Evolutionary conservation across 2,888 invertebrate species (phyloP).

Genomic region (Limnephilus marmoratus): DNA sequence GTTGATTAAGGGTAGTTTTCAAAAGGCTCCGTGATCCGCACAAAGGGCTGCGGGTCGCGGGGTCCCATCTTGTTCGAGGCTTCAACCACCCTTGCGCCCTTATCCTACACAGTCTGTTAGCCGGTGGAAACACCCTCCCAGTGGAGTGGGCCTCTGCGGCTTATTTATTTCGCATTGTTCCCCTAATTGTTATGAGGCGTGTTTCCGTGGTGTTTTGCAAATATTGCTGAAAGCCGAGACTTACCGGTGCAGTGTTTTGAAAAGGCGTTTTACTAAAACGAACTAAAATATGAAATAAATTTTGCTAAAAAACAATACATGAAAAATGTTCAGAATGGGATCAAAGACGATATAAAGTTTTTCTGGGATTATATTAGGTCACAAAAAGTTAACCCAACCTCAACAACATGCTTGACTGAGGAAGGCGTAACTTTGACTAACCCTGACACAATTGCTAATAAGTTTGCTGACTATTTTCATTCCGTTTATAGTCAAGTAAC

Average conservation of each 20-base stretch:
- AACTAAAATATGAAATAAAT: too few species aligned
- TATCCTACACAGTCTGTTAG: background rate
- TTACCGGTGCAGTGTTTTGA: background rate
- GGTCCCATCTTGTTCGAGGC: background rate
- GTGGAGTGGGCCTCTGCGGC: background rate
- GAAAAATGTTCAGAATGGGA: too few species aligned
- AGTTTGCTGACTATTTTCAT: too few species aligned
- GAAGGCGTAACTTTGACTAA: too few species aligned
- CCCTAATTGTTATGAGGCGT: background rate
- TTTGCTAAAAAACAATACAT: too few species aligned
- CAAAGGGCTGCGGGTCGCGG: background rate
- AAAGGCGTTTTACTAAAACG: background rate
- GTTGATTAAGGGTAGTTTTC: background rate
- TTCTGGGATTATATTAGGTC: too few species aligned
- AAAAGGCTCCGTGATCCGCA: background rate
- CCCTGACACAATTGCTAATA: too few species aligned
- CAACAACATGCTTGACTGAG: too few species aligned
- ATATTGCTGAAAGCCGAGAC: background rate
- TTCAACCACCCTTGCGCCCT: background rate
- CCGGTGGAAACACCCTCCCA: background rate
- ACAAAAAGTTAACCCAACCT: too few species aligned
- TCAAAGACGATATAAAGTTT: too few species aligned
- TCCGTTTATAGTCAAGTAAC: too few species aligned
- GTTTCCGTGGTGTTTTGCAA: background rate
- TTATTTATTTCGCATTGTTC: conserved; percentile 29